Base-by-base conservation (phyloP, 1,140 invertebrate genomes). In the Caenorhabditis latens region DNA sequence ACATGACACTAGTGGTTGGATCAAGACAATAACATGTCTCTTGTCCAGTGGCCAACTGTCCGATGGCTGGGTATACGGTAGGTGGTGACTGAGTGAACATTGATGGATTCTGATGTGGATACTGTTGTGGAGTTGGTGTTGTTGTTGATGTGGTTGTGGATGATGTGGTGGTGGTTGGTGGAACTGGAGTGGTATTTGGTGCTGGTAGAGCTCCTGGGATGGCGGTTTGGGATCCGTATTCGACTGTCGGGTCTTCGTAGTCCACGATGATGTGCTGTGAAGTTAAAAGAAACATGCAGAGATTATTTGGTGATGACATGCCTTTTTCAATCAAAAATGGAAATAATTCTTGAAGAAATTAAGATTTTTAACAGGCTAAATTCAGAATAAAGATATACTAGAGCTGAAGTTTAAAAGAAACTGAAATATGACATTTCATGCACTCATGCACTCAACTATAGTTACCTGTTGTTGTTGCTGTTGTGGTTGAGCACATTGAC, bases 61-160 rank as follows among this genome's bases (percentile, higher is more conserved):
- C 86, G 48, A 86, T 71, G 21, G 86, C 65, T 21, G 75, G 79
- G 71, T 86, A 86, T 84, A 63, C 58, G 55, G 83, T 84, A 24
- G 83, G 55, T 61, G 83, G 83, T 19, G 43, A 50, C 11, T 40
- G 40, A 24, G 71, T 79, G 71, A 53, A 79, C 71, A 79, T 79
- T 16, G 71, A 79, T 53, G 71, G 43, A 42, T 50, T 79, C 71
- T 24, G n/a, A 11, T 43, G 61, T 61, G 63, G 32, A 48, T 50
- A 43, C 40, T 21, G 19, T 55, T 21, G 46, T 55, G 79, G 53
- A 21, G 83, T 84, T 42, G 58, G 2, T 24, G 58, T 48, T 42
- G 58, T 3, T 55, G 11, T 13, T 2, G 85, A 79, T 1, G 85
- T 43, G 11, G 53, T 79, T 32, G 82, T 14, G 14, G 75, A 46